Evolutionary conservation across 2,797 vertebrate species (phyloP).

Genomic region (Rallus crepitans): DNA sequence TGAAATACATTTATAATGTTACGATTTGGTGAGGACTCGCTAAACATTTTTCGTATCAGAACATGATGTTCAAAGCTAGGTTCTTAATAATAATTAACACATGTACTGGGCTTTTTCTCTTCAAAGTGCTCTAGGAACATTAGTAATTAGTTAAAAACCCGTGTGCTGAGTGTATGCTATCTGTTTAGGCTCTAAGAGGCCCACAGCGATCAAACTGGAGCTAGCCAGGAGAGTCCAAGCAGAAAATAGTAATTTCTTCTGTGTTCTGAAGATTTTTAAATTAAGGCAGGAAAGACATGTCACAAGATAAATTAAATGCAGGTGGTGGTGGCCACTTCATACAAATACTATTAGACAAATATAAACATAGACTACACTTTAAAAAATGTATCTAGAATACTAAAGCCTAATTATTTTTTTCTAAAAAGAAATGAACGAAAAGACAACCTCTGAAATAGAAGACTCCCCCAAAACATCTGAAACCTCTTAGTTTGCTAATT

Average conservation of each 20-base stretch:
- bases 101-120: constrained; percentile 45
- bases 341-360: constrained; percentile 27
- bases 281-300: constrained; percentile 46
- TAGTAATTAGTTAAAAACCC: constrained; percentile 45
- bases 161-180: not conserved
- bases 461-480: not conserved
- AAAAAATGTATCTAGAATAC: not conserved
- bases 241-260: constrained; percentile 37
- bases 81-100: constrained; percentile 67
- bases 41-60: constrained; percentile 56
- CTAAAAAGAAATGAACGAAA: not conserved
- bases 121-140: constrained; percentile 63
- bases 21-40: constrained; percentile 39
- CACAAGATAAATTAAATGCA: constrained; percentile 64
- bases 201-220: constrained; percentile 49
- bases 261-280: constrained; percentile 47
- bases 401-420: constrained; percentile 34
- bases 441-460: not conserved
- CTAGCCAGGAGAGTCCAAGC: constrained; percentile 44
- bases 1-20: constrained; percentile 66
- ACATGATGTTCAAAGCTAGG: constrained; percentile 62
- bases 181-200: constrained; percentile 63
- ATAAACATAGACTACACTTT: constrained; percentile 28
- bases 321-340: constrained; percentile 11
- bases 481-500: not conserved